These are phyloP conservation scores for Manacus vitellinus DNA, from an alignment of 2,113 vertebrate genomes.

Conservation along the genomic window DNA sequence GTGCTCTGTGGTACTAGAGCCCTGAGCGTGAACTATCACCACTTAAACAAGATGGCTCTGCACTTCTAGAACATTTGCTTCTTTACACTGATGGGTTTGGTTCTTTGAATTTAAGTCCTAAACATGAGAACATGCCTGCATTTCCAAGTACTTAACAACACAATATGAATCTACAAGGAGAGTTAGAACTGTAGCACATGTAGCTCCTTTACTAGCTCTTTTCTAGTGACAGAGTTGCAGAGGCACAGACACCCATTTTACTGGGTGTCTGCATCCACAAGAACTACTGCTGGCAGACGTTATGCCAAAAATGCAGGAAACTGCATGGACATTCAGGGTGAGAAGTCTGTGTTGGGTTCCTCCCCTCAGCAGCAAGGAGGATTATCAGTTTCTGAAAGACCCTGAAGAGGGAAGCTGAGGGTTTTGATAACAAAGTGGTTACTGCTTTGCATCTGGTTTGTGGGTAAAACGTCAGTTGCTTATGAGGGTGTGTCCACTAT, in stretches of 20 bases:
- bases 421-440: not conserved
- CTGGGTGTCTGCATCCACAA: not conserved
- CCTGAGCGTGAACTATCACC: not conserved
- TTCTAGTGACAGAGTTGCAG: not conserved
- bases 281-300: not conserved
- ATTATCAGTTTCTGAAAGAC: not conserved
- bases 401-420: not conserved
- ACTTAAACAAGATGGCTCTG: not conserved
- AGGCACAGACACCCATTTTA: not conserved
- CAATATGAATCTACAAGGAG: not conserved
- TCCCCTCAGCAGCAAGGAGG: not conserved
- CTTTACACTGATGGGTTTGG: not conserved
- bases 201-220: not conserved
- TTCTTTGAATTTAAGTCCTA: not conserved
- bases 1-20: not conserved
- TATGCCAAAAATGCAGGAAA: not conserved
- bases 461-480: not conserved
- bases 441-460: not conserved
- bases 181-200: not conserved
- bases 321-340: not conserved
- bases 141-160: not conserved
- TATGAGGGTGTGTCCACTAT: not conserved
- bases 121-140: not conserved
- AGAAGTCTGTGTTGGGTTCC: not conserved
- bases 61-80: not conserved